Percentiles rank a stretch among this genome's conserved stretches.
Conservation (phyloP, 2,113 vertebrate genomes). For the Trichomycterus rosablanca region DNA sequence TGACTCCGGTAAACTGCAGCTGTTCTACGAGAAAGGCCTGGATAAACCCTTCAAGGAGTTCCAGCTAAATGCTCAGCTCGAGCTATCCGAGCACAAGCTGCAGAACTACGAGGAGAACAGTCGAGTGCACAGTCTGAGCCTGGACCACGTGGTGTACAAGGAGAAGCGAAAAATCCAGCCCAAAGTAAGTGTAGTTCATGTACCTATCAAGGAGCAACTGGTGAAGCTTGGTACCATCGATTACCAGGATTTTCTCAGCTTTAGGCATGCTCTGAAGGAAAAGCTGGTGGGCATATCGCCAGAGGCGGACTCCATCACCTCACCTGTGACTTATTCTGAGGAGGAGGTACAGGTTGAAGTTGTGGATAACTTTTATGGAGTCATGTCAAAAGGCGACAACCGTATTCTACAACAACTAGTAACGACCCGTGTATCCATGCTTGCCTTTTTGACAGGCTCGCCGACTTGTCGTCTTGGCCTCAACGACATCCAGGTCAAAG, state of each 20-base stretch:
- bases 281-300: constrained; percentile 66
- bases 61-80: constrained; percentile 74
- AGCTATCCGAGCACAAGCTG: constrained; percentile 79
- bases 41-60: constrained; percentile 82
- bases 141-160: constrained; percentile 78
- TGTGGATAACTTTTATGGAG: constrained; percentile 76
- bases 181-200: constrained; percentile 73
- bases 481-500: constrained; percentile 81
- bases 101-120: constrained; percentile 82
- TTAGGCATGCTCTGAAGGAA: constrained; percentile 73
- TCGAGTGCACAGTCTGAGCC: constrained; percentile 78
- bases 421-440: constrained; percentile 72
- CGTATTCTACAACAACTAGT: constrained; percentile 73
- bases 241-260: constrained; percentile 80
- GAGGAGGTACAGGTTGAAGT: constrained; percentile 82
- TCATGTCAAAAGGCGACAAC: constrained; percentile 70
- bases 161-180: constrained; percentile 85
- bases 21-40: constrained; percentile 83
- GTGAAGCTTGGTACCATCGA: constrained; percentile 80
- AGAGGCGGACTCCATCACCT: constrained; percentile 64
- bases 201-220: constrained; percentile 74
- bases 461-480: constrained; percentile 78
- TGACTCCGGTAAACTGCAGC: constrained; percentile 66
- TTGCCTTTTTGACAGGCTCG: constrained; percentile 79
- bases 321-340: constrained; percentile 76